Conservation (phyloP, 2,888 invertebrate species). For the Phoronis australis region DNA sequence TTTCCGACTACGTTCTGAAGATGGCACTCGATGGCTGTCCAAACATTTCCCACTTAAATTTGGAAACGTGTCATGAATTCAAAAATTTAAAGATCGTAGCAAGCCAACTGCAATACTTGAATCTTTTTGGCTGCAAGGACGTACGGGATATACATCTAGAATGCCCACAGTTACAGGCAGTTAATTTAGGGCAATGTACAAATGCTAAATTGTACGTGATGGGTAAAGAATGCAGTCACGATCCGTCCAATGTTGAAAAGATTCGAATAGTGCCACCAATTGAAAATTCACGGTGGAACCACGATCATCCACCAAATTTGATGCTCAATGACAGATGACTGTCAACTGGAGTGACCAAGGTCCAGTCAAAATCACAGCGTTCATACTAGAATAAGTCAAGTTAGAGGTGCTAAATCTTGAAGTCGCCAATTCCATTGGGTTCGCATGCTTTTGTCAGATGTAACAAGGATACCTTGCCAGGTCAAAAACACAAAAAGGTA, state of each 20-base stretch:
- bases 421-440: too few relatives aligned
- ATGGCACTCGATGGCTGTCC: slow-evolving; percentile 34
- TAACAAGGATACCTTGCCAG: too few relatives aligned
- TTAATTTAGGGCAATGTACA: slow-evolving; percentile 33
- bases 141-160: slow-evolving; percentile 24
- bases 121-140: slow-evolving; percentile 31
- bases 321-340: too few relatives aligned
- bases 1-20: slow-evolving; percentile 32
- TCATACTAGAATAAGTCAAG: too few relatives aligned
- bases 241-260: too few relatives aligned
- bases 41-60: slow-evolving; percentile 31
- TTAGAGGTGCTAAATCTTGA: too few relatives aligned
- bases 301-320: slow-evolving; percentile 28
- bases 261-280: slow-evolving; percentile 22
- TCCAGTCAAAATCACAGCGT: too few relatives aligned
- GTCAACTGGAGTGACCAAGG: too few relatives aligned
- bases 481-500: too few relatives aligned
- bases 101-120: slow-evolving; percentile 27
- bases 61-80: slow-evolving; percentile 29
- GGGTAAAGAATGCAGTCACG: slow-evolving; percentile 22
- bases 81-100: slow-evolving; percentile 21
- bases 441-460: too few relatives aligned
- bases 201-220: slow-evolving; percentile 24
- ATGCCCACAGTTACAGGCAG: slow-evolving; percentile 28
- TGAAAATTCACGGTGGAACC: slow-evolving; percentile 28